Evolutionary conservation across 2,888 invertebrate genomes (phyloP), one percentile per base, ranked within the genome.

Genomic region (Myopa tessellatipennis): DNA sequence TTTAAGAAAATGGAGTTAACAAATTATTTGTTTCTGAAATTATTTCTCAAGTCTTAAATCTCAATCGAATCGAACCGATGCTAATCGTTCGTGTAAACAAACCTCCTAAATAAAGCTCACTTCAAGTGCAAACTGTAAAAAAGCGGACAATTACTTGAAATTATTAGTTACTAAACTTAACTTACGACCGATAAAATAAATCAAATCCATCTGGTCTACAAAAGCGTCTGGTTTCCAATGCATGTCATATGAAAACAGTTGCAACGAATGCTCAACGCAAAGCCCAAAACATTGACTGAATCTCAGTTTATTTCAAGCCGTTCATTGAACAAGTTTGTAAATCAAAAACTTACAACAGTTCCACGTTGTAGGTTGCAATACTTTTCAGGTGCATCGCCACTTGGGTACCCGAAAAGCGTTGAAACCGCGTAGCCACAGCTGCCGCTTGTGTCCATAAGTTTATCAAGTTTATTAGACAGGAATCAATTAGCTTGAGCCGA

Each of bases 381-480:
- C 63, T 12, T 65, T 65, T 65, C 14, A 65, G 63, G 45, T 68
- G 68, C 45, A 68, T 40, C 68, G 38, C 40, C 68, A 40, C n/a
- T 7, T 14, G 2, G 45, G 45, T 16, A 8, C 2, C 45, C 68
- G 38, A 45, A 45, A 38, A 45, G 26, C 68, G 38, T n/a, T n/a
- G 38, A 26, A 26, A 26, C 26, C 26, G 26, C 26, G 26, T 26
- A 26, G 26, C 26, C 45, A 69, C 69, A 69, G 69, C 52, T 69
- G 69, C 69, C 10, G 40, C 40, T 14, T 10, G 8, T n/a, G n/a
- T 55, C 55, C 75, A 75, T 75, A 58, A 75, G 18, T 60, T 75
- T 40, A 68, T 34, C 75, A 68, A 68, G 40, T 75, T 75, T 75
- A 75, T 69, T 75, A 69, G 75, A 75, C 75, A 75, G 75, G 63